A percentile compares a stretch with the other conserved stretches of the same genome.
These are phyloP conservation scores for Enteromius thamalakanensis DNA, from an alignment of 2,797 vertebrate species.

Conservation along the genomic window DNA sequence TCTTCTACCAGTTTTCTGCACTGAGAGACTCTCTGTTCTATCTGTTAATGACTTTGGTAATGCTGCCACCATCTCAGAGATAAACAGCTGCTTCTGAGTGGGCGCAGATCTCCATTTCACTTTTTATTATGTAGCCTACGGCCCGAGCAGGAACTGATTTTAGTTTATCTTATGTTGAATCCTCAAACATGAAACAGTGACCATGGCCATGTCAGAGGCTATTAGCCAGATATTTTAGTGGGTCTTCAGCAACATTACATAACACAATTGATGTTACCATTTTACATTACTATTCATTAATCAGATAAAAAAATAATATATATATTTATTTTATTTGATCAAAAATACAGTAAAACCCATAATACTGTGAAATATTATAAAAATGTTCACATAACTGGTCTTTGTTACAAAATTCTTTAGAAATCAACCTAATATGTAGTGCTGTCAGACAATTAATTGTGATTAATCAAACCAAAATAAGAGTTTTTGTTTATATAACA, in stretches of 20 bases:
- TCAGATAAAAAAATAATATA: neutral
- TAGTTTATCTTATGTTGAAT: neutral
- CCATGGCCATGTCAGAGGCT: neutral
- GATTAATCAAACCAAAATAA: too few relatives aligned
- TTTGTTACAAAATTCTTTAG: neutral
- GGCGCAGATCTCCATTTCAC: neutral
- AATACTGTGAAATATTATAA: neutral
- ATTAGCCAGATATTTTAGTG: neutral
- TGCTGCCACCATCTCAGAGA: neutral
- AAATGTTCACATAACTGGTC: neutral
- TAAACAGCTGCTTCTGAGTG: constrained; percentile 11
- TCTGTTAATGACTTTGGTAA: constrained; percentile 13
- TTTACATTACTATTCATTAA: neutral
- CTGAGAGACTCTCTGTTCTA: neutral
- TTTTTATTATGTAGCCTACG: constrained; percentile 5
- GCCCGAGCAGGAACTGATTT: neutral
- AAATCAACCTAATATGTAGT: neutral
- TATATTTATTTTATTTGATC: neutral
- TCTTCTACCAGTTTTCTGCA: neutral
- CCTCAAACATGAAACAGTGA: neutral
- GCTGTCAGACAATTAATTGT: too few relatives aligned
- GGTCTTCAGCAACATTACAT: neutral
- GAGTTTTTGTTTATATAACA: too few relatives aligned
- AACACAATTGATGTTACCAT: neutral
- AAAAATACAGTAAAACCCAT: neutral